Conservation (phyloP, 2,113 vertebrate species). For the Semnopithecus entellus region DNA sequence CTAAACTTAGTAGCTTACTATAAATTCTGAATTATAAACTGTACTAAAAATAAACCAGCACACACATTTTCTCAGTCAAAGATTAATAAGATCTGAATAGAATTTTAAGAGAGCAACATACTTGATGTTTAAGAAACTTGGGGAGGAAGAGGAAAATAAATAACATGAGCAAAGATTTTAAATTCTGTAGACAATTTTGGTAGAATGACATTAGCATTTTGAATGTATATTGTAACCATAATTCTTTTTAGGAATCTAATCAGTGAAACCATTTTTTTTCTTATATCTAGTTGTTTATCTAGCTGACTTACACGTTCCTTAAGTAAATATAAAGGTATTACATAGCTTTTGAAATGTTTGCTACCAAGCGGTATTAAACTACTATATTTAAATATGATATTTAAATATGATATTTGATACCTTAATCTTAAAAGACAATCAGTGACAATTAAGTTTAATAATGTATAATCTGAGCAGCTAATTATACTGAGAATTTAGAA, state of each 20-base stretch:
- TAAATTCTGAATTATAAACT: neutral
- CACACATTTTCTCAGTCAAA: neutral
- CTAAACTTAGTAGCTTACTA: neutral
- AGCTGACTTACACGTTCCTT: neutral
- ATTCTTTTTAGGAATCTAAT: neutral
- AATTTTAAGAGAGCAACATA: neutral
- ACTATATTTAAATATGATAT: conserved; percentile 50
- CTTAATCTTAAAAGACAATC: conserved; percentile 60
- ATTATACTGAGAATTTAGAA: conserved; percentile 44
- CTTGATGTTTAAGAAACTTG: neutral
- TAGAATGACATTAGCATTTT: neutral
- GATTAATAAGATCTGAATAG: neutral
- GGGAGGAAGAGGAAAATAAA: neutral
- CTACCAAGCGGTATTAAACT: conserved; percentile 2
- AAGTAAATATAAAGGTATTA: conserved; percentile 23
- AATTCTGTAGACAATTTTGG: neutral
- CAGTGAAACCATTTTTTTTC: neutral
- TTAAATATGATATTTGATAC: conserved; percentile 54
- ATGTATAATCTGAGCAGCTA: conserved; percentile 46
- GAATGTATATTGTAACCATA: neutral
- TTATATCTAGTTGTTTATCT: neutral
- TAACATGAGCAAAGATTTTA: neutral
- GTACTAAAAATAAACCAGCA: neutral
- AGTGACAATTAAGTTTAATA: conserved; percentile 57
- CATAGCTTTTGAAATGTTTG: conserved; percentile 35